Evolutionary conservation across 1,140 invertebrate species (phyloP), one percentile per base, ranked within the genome.

Genomic region (Megalonaias nervosa): DNA sequence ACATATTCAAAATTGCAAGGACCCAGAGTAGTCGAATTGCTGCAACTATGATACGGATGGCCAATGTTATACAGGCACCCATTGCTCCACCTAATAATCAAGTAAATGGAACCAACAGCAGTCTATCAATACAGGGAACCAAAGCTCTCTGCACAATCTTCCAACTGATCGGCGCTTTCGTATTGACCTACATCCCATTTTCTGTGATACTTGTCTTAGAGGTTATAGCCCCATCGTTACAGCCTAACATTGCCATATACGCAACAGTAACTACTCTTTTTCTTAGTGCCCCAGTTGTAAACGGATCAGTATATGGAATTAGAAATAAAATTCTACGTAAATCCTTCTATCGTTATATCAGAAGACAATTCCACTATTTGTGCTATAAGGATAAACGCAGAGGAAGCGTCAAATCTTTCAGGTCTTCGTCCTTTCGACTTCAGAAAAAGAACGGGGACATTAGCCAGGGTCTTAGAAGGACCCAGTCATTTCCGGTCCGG

Each of bases 21-120:
- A 85, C 78, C n/a, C 85, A 87, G 70, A 85, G 84, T 73, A 84
- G 82, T 60, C 77, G 84, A 58, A 87, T 87, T 66, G 85, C 85
- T 21, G 85, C 85, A 62, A 87, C 82, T 14, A 87, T 87, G 85
- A 74, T 87, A 12, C 76, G 82, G 48, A 87, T 87, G 85, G 84
- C 85, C 26, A 85, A 82, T 66, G 78, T 87, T 12, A 85, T 87
- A 48, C 85, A 87, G 62, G 85, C 85, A 2, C 84, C 85, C 15
- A 85, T 85, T n/a, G 81, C 83, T 11, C 82, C 84, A 12, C 38
- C 38, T 48, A 48, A 48, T 48, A 48, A 48, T 48, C 38, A 48
- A 48, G 38, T 48, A 48, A 64, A 81, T 15, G 80, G 80, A 13
- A 67, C 79, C 6, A 74, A 79, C 16, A 79, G 77, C 13, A 74